Evolutionary conservation across 2,797 vertebrate genomes (phyloP).

Genomic region (Neostethus bicornis): DNA sequence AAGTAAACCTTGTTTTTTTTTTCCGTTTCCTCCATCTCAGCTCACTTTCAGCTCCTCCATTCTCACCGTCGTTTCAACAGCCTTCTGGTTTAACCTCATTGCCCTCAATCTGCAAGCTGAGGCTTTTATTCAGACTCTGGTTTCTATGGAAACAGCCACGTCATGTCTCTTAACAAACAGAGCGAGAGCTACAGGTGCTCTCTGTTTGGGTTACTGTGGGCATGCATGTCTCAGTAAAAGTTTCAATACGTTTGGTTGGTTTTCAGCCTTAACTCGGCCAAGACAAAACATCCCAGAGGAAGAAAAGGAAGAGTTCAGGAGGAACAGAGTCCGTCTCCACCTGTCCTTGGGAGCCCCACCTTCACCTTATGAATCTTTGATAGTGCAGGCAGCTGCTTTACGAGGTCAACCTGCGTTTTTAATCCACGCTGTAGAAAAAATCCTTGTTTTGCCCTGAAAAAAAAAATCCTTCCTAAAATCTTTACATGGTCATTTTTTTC

Average conservation of each 20-base stretch:
- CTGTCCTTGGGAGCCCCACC: constrained; percentile 43
- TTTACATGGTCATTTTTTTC: constrained; percentile 51
- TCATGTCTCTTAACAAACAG: constrained; percentile 8
- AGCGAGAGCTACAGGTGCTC: constrained; percentile 10
- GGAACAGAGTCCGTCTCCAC: constrained; percentile 41
- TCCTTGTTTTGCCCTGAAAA: constrained; percentile 32
- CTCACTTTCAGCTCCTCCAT: constrained; percentile 14
- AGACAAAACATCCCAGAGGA: constrained; percentile 26
- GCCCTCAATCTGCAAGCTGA: neutral
- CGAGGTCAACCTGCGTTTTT: constrained; percentile 57
- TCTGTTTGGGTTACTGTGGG: neutral
- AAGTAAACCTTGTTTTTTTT: constrained; percentile 10
- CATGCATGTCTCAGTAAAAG: constrained; percentile 10
- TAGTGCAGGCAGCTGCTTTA: constrained; percentile 74
- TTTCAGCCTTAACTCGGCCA: neutral
- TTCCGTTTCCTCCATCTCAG: constrained; percentile 6
- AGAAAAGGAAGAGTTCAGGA: constrained; percentile 39
- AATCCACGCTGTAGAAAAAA: constrained; percentile 27
- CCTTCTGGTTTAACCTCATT: neutral
- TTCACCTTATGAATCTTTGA: constrained; percentile 81
- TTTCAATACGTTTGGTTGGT: neutral
- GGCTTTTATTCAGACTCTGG: neutral
- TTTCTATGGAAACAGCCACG: constrained; percentile 7
- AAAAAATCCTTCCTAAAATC: constrained; percentile 44
- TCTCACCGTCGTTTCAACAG: constrained; percentile 9